Base-by-base conservation (phyloP, 2,113 vertebrate genomes). In the Corvus cornix region DNA sequence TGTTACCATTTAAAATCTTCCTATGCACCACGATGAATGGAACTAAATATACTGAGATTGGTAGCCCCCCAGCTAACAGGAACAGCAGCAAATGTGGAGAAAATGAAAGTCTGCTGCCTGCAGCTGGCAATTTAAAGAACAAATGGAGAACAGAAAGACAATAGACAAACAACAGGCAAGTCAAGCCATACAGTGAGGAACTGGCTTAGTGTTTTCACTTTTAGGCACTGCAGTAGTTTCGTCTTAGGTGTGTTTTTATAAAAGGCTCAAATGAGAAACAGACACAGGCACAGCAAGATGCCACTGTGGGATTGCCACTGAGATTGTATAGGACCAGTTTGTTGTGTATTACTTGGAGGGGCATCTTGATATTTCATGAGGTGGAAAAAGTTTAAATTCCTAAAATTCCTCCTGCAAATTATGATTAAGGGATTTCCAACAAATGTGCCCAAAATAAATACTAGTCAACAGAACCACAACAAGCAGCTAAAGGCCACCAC, bases 281-380 rank as follows among this genome's bases (percentile, higher is more conserved):
- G 56, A 16, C n/a, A 66, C 0, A 0, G 19, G 31, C 39, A 59
- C 16, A 53, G 51, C 33, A 73, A 80, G 49, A 2, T 22, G 49
- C 13, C 37, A 15, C 24, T 28, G 31, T 16, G 43, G 51, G 43
- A 37, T 10, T 37, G 37, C 37, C 37, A 37, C 30, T 64, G 13
- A 28, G 44, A 35, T 18, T 68, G 56, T 20, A 44, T 20, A 11
- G 9, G 72, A 31, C 20, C 33, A 23, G 10, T 41, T 75, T 67
- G 23, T 13, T 66, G 16, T 30, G 9, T 20, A 2, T 70, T 55
- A 55, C 35, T 68, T 55, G 55, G 43, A 59, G 15, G 2, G 3
- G 13, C 23, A 55, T 77, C 13, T 51, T 64, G 11, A 6, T 83
- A 14, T 22, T 87, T 92, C 49, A 46, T 8, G 52, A 58, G 8